Evolutionary conservation across 2,113 vertebrate genomes (phyloP).

Genomic region (Zosterops pallidus): DNA sequence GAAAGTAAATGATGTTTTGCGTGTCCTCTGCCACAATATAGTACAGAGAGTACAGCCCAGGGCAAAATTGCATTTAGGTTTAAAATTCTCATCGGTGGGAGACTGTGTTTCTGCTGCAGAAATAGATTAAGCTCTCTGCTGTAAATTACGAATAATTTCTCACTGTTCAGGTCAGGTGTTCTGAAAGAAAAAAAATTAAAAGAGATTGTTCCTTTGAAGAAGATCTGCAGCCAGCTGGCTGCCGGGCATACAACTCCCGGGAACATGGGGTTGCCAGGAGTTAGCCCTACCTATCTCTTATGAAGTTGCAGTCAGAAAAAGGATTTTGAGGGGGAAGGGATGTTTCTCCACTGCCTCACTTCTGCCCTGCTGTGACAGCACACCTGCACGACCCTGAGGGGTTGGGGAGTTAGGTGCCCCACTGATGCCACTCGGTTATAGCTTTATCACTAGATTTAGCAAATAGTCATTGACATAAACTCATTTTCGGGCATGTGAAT

Average conservation of each 20-base stretch:
- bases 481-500: not conserved
- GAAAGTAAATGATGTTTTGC: not conserved
- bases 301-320: slow-evolving; percentile 58
- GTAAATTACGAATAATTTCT: not conserved
- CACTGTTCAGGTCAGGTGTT: slow-evolving; percentile 43
- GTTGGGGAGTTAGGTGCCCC: not conserved
- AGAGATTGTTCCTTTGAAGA: slow-evolving; percentile 70
- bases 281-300: slow-evolving; percentile 17
- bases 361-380: slow-evolving; percentile 63
- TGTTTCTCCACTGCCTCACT: slow-evolving; percentile 46
- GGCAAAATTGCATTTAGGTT: not conserved
- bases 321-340: slow-evolving; percentile 43
- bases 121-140: not conserved
- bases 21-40: not conserved
- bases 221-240: slow-evolving; percentile 67
- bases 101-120: not conserved
- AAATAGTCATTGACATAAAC: not conserved
- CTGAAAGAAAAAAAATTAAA: not conserved
- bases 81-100: not conserved
- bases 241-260: slow-evolving; percentile 60
- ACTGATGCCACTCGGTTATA: not conserved
- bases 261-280: not conserved
- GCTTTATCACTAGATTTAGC: not conserved
- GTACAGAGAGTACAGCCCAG: not conserved
- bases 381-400: not conserved